A percentile compares a stretch with the other conserved stretches of the same genome.
These are phyloP conservation scores for Ophiodon elongatus DNA, from an alignment of 2,113 vertebrate species.

Conservation along the genomic window DNA sequence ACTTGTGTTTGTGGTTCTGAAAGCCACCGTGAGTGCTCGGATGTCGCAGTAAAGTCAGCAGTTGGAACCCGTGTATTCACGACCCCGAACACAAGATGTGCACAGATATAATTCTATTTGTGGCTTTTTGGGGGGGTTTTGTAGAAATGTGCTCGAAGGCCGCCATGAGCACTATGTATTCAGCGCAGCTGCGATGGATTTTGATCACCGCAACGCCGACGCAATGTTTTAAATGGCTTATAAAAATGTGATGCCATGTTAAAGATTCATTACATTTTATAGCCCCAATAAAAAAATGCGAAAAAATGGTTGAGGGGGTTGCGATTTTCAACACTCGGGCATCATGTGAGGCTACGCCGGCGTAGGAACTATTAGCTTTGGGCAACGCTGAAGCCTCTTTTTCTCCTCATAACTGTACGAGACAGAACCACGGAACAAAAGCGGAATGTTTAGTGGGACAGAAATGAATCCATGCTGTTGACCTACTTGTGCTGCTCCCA, in stretches of 20 bases:
- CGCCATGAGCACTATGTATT: constrained; percentile 1
- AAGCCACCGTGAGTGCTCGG: constrained; percentile 38
- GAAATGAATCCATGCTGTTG: constrained; percentile 47
- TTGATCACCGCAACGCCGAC: constrained; percentile 41
- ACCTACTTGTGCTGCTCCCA: not conserved
- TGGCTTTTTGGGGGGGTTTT: constrained; percentile 57
- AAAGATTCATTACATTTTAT: constrained; percentile 77
- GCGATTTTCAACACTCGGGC: constrained; percentile 27
- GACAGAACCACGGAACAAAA: constrained; percentile 44
- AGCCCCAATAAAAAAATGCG: constrained; percentile 56
- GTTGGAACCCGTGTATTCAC: constrained; percentile 33
- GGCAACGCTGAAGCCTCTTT: constrained; percentile 18
- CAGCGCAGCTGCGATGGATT: constrained; percentile 54
- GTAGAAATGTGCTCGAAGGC: constrained; percentile 43
- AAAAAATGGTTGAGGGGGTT: constrained; percentile 46
- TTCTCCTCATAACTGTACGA: constrained; percentile 21
- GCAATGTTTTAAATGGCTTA: constrained; percentile 42
- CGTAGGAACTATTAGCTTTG: constrained; percentile 55
- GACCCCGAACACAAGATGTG: constrained; percentile 53
- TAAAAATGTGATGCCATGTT: constrained; percentile 45
- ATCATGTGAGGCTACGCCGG: constrained; percentile 34
- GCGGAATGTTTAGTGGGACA: constrained; percentile 25
- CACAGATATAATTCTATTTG: constrained; percentile 55
- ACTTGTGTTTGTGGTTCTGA: constrained; percentile 38
- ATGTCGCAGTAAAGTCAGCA: constrained; percentile 47